These are phyloP conservation scores for Cephus rjabovi DNA, from an alignment of 2,888 invertebrate species.

Conservation along the genomic window DNA sequence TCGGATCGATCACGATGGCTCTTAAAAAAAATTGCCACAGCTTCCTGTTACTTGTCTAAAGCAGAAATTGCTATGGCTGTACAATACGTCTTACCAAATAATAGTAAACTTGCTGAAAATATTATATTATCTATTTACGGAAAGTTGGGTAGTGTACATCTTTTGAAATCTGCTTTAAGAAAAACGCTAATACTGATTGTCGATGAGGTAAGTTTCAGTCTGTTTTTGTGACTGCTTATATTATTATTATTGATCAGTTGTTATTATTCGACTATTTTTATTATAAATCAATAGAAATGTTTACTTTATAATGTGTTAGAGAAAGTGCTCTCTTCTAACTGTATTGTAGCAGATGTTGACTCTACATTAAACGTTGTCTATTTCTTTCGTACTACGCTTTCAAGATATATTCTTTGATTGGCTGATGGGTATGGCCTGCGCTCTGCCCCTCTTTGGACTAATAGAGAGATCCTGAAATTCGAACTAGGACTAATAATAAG, in stretches of 20 bases:
- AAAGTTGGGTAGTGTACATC: constrained; percentile 33
- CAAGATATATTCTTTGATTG: too few relatives aligned
- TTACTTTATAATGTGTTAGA: neutral
- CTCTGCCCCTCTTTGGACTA: too few relatives aligned
- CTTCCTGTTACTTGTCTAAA: constrained; percentile 57
- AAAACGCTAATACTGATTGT: constrained; percentile 76
- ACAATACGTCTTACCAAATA: constrained; percentile 57
- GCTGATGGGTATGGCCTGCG: too few relatives aligned
- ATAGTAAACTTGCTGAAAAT: constrained; percentile 52
- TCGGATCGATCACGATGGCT: constrained; percentile 59
- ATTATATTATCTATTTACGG: constrained; percentile 55
- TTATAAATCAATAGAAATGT: constrained; percentile 8
- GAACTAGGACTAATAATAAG: too few relatives aligned
- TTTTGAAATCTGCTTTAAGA: constrained; percentile 67
- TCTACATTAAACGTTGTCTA: too few relatives aligned
- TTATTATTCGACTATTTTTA: constrained; percentile 1
- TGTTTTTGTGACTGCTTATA: constrained; percentile 14
- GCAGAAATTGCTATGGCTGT: constrained; percentile 65
- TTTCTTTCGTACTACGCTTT: too few relatives aligned
- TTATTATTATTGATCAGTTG: constrained; percentile 11
- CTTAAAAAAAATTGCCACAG: constrained; percentile 65
- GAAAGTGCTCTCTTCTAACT: too few relatives aligned
- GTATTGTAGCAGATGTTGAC: too few relatives aligned
- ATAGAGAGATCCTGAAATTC: too few relatives aligned
- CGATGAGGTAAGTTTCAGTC: constrained; percentile 81